Conservation (phyloP, 1,140 invertebrate genomes). For the Grapholita molesta region DNA sequence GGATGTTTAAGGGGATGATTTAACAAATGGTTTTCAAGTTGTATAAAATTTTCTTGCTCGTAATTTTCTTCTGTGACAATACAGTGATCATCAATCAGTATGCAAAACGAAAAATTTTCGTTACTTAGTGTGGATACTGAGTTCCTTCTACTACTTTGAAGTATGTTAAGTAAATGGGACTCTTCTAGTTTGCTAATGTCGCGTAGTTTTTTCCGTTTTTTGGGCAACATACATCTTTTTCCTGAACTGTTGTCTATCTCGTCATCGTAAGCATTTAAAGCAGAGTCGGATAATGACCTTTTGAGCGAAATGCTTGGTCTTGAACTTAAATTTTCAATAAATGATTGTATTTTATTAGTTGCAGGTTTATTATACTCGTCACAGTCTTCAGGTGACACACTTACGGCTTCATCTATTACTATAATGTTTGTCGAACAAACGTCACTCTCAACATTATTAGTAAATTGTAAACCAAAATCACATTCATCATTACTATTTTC, state of each 20-base stretch:
- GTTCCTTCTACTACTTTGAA: constrained; percentile 58
- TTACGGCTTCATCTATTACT: neutral
- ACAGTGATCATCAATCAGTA: constrained; percentile 62
- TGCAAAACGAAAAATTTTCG: constrained; percentile 61
- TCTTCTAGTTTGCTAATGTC: constrained; percentile 31
- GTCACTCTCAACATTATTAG: neutral
- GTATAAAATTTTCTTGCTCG: constrained; percentile 41
- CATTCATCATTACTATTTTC: neutral
- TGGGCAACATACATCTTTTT: constrained; percentile 28
- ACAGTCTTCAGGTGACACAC: neutral
- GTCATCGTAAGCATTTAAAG: constrained; percentile 35
- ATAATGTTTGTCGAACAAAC: neutral
- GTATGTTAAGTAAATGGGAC: constrained; percentile 40
- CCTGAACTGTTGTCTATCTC: constrained; percentile 23
- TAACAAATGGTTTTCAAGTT: constrained; percentile 38
- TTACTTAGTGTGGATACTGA: constrained; percentile 59
- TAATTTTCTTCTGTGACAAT: constrained; percentile 55
- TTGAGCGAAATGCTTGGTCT: constrained; percentile 33
- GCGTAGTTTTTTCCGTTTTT: constrained; percentile 44
- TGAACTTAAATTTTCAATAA: neutral
- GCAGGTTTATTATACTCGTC: neutral
- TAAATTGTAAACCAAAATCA: neutral
- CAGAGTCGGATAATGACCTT: constrained; percentile 65
- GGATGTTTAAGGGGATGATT: constrained; percentile 18
- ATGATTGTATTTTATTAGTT: neutral